Base-by-base conservation (phyloP, 2,797 vertebrate species). In the Pipistrellus pygmaeus region DNA sequence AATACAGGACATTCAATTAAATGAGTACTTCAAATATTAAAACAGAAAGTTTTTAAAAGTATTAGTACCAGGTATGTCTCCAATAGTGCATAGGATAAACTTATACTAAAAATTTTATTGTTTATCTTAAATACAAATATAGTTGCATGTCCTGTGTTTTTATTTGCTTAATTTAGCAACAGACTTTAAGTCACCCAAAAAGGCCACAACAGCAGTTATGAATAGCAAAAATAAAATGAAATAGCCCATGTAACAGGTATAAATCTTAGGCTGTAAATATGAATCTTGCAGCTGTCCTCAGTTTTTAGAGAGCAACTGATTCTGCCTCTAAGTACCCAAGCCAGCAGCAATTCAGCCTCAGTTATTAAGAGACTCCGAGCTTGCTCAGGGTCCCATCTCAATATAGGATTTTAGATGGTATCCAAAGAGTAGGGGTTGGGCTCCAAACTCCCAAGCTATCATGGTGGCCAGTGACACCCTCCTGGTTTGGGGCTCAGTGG, bases 81-180 rank as follows among this genome's bases (percentile, higher is more conserved):
- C 60, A 93, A 46, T 73, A 92, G 86, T 77, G 13, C 53, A 66
- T 9, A 20, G 57, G 72, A 87, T 69, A 38, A 76, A 77, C 11
- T 68, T 76, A 90, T 15, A 69, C n/a, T 66, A 85, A 90, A 91
- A 60, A 3, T 2, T 85, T 75, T 38, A 1, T 85, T 72, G 7
- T 76, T 84, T 80, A 81, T 77, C 53, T 94, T 17, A 90, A 76
- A 90, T 77, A 75, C 30, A 90, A 35, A 88, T 78, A 85, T 90
- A 76, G 55, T 32, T 72, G 18, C 27, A 27, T 55, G 68, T 38
- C 35, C 35, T 38, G 8, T 55, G 62, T 83, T 89, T 80, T 75
- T 62, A 88, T 93, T 91, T 82, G 44, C 32, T 91, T 87, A 55
- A 85, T 91, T 57, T 78, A 38, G 15, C 8, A 82, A 53, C 27